phyloP scores from a whole-genome alignment of 2,888 invertebrate species.

The Luperina testacea region DNA sequence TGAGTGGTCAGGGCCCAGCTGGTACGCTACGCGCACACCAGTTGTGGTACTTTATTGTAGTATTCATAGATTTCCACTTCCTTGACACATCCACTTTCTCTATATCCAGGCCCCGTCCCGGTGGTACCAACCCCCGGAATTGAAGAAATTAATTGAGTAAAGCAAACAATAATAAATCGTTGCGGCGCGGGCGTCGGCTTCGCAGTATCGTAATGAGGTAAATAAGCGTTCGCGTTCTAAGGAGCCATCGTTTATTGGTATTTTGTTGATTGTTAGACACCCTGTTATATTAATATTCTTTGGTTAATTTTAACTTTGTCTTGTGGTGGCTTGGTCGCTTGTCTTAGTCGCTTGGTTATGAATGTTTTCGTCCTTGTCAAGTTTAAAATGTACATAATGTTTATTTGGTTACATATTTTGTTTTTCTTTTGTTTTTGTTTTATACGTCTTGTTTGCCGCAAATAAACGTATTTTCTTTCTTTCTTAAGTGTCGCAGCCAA shows the following conservation, averaged over 20 bases:
- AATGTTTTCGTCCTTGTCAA: not conserved
- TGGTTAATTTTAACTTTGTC: slow-evolving; percentile 26
- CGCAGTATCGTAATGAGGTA: slow-evolving; percentile 61
- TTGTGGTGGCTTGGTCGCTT: slow-evolving; percentile 9
- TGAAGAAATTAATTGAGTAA: slow-evolving; percentile 64
- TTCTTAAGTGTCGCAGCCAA: no score
- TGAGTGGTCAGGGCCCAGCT: no score
- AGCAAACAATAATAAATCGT: slow-evolving; percentile 67
- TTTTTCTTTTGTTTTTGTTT: no score
- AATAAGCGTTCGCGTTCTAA: slow-evolving; percentile 53
- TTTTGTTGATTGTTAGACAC: slow-evolving; percentile 48
- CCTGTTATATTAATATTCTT: slow-evolving; percentile 35
- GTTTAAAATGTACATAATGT: not conserved
- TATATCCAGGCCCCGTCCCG: slow-evolving; percentile 32
- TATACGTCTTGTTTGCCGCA: no score
- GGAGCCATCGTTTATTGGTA: slow-evolving; percentile 54
- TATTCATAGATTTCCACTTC: not conserved
- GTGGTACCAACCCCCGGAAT: slow-evolving; percentile 56
- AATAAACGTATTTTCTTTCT: no score
- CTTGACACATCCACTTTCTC: not conserved
- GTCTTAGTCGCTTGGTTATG: no score
- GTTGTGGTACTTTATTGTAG: not conserved
- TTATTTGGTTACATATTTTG: no score
- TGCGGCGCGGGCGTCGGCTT: slow-evolving; percentile 53
- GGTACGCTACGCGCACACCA: no score